These are phyloP conservation scores for Rotaria sp. DNA, from an alignment of 2,888 invertebrate species.

Conservation along the genomic window DNA sequence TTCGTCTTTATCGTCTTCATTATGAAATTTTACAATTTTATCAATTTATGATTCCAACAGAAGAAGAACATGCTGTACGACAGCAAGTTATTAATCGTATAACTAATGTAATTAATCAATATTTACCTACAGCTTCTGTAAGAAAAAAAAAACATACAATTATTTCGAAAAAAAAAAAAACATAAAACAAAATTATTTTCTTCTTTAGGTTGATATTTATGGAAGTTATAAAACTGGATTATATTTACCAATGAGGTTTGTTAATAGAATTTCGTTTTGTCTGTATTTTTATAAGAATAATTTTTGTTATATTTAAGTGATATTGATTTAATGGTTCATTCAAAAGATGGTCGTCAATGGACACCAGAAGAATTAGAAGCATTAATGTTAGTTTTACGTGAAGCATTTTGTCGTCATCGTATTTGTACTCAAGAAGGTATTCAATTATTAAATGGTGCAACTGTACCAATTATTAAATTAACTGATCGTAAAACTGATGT, in stretches of 20 bases:
- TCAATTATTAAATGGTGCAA: conserved; percentile 40
- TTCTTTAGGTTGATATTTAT: conserved; percentile 77
- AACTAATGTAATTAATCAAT: conserved; percentile 72
- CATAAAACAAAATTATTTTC: background rate
- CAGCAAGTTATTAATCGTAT: conserved; percentile 80
- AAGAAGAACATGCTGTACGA: conserved; percentile 80
- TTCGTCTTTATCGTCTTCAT: conserved; percentile 63
- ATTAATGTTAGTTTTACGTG: conserved; percentile 27
- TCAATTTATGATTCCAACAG: conserved; percentile 83
- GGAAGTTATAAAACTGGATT: conserved; percentile 93
- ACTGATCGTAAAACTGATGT: conserved; percentile 78
- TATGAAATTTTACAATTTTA: conserved; percentile 95
- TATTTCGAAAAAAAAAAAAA: background rate
- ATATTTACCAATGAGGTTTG: conserved; percentile 84
- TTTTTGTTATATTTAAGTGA: conserved; percentile 57
- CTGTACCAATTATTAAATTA: conserved; percentile 82
- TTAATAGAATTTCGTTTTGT: conserved; percentile 14
- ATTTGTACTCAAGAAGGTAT: conserved; percentile 67
- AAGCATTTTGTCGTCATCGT: conserved; percentile 33
- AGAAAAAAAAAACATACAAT: background rate
- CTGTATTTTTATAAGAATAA: conserved; percentile 60
- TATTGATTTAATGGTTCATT: conserved; percentile 66
- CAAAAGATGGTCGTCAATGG: conserved; percentile 29
- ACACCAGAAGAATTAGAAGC: conserved; percentile 22
- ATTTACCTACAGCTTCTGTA: conserved; percentile 78